Conservation (phyloP, 2,888 invertebrate genomes). For the Himalopsyche kuldschensis region DNA sequence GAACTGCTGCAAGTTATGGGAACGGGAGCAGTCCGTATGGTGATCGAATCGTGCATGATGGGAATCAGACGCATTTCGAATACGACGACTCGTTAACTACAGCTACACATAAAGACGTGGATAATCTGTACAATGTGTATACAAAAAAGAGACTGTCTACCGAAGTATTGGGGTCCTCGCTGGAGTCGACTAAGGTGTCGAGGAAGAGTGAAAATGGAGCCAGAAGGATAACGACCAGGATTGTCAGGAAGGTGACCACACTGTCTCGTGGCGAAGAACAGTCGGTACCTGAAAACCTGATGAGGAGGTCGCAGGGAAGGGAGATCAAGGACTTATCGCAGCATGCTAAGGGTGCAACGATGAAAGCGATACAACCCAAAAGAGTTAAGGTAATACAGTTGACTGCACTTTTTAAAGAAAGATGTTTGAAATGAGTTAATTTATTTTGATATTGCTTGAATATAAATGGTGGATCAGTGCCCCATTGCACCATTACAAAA, state of each 20-base stretch:
- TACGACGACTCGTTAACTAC: slow-evolving; percentile 46
- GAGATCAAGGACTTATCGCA: slow-evolving; percentile 62
- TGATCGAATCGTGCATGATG: slow-evolving; percentile 55
- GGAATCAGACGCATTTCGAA: slow-evolving; percentile 58
- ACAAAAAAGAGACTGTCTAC: slow-evolving; percentile 82
- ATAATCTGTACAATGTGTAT: slow-evolving; percentile 74
- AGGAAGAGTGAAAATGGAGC: slow-evolving; percentile 77
- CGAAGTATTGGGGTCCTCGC: slow-evolving; percentile 81
- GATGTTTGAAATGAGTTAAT: no score
- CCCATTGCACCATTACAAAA: no score
- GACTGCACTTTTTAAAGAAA: no score
- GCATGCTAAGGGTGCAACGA: slow-evolving; percentile 61
- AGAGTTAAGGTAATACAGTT: slow-evolving; percentile 70
- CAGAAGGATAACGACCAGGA: slow-evolving; percentile 81
- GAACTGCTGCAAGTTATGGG: slow-evolving; percentile 52
- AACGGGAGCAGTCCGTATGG: slow-evolving; percentile 53
- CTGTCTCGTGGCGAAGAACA: slow-evolving; percentile 84
- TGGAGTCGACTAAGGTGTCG: slow-evolving; percentile 82
- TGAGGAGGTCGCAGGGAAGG: slow-evolving; percentile 59
- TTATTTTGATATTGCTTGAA: no score
- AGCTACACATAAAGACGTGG: slow-evolving; percentile 53
- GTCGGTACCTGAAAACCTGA: slow-evolving; percentile 69
- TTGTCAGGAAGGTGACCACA: slow-evolving; percentile 86
- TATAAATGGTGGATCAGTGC: no score
- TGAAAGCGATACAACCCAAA: slow-evolving; percentile 66